Percentiles rank a stretch among this genome's conserved stretches.
phyloP scores from a whole-genome alignment of 2,113 vertebrate genomes.

The Alethe diademata region DNA sequence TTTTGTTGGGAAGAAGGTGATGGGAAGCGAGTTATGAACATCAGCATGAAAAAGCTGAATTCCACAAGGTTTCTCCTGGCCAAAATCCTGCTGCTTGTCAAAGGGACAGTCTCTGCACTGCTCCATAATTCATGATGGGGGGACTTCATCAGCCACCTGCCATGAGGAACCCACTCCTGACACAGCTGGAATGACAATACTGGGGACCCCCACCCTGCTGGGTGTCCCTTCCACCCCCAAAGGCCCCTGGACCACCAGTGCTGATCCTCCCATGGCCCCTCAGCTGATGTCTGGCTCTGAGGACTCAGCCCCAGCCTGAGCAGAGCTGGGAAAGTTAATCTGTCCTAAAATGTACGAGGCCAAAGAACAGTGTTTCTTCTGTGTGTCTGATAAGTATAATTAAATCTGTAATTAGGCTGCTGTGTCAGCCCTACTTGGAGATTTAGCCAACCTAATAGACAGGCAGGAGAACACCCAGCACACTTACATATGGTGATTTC shows the following conservation, averaged over 20 bases:
- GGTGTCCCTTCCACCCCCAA: not conserved
- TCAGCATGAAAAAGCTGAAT: rapidly evolving
- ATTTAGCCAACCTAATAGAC: not conserved
- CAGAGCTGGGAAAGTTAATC: not conserved
- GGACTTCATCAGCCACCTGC: not conserved
- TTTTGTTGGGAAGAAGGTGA: not conserved
- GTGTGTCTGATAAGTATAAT: conserved; percentile 26
- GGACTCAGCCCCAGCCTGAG: not conserved
- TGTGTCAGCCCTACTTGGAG: not conserved
- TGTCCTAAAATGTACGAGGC: not conserved
- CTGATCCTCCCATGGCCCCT: not conserved
- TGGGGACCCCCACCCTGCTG: not conserved
- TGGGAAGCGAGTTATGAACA: not conserved
- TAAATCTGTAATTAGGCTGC: conserved; percentile 24
- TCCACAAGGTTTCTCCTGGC: not conserved
- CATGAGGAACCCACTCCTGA: not conserved
- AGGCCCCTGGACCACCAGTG: not conserved
- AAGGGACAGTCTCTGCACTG: not conserved
- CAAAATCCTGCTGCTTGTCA: not conserved
- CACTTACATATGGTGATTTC: not conserved
- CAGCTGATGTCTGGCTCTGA: not conserved
- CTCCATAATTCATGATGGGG: not conserved
- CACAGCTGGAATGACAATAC: not conserved
- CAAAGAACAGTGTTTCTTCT: not conserved
- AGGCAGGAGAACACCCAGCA: conserved; percentile 26